Base-by-base conservation (phyloP, 2,888 invertebrate genomes). In the Rhimphoctona megacephalus region DNA sequence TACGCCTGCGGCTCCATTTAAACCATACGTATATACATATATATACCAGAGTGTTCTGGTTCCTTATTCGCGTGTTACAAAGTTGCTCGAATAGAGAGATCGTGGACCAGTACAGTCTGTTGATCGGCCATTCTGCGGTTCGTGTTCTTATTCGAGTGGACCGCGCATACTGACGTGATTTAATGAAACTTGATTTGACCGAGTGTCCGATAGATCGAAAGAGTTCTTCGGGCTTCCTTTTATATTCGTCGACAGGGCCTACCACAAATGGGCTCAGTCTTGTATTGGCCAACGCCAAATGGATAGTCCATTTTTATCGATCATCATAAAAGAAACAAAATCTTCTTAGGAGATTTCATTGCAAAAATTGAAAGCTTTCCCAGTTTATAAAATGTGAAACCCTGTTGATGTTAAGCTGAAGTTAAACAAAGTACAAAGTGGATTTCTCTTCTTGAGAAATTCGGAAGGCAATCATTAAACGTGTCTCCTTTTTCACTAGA, bases 151-250 rank as follows among this genome's bases (percentile, higher is more conserved):
- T 86, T 83, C 83, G 76, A 83, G 66, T 73, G 83, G 83, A 83
- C 80, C 83, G 33, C 9, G 70, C 67, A 39, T 70, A 66, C 49
- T 81, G 77, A 36, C 57, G 80, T 83, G 83, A 86, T 83, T 83
- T 83, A 86, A 86, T 86, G 83, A 81, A 86, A 86, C 70, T 54
- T 67, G 83, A 86, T 81, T 85, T 82, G 85, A 79, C 82, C 83
- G 83, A 80, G 79, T 76, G 76, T 64, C 74, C 72, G 78, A 85
- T 79, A 78, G 85, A 85, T 81, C 19, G 85, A 74, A 74, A 79
- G 67, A 78, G 67, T 72, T 64, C 43, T 64, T n/a, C 61, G 43
- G 39, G 39, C 78, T 33, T 57, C 39, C 39, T 39, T 61, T 17
- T 61, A 30, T 57, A 39, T 39, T 36, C 57, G 73, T 33, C 36